Evolutionary conservation across 2,113 vertebrate genomes (phyloP).

Genomic region (Phylloscopus trochiloides): DNA sequence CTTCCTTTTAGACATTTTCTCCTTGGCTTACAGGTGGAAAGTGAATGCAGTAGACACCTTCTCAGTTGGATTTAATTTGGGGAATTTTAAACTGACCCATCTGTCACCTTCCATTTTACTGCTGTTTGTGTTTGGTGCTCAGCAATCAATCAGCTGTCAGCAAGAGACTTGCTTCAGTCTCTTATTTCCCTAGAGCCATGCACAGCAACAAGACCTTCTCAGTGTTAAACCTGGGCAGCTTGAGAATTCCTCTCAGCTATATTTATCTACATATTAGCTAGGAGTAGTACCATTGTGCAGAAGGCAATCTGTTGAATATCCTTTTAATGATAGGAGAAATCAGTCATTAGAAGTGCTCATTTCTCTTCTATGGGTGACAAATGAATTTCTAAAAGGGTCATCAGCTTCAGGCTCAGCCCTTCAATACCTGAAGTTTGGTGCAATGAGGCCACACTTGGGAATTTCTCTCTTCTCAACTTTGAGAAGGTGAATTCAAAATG

Average conservation of each 20-base stretch:
- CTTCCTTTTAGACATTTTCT: not conserved
- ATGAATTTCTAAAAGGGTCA: not conserved
- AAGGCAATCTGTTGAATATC: not conserved
- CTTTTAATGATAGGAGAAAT: not conserved
- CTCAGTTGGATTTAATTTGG: not conserved
- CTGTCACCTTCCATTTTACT: not conserved
- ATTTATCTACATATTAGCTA: not conserved
- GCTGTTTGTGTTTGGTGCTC: not conserved
- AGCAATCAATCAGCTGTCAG: not conserved
- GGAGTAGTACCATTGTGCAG: not conserved
- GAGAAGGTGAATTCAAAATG: not conserved
- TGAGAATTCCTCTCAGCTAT: not conserved
- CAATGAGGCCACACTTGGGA: not conserved
- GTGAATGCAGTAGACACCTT: not conserved
- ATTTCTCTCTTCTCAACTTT: not conserved
- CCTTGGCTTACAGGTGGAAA: not conserved
- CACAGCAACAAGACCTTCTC: not conserved
- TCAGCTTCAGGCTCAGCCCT: not conserved
- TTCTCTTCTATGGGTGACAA: not conserved
- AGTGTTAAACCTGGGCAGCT: not conserved
- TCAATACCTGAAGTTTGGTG: not conserved
- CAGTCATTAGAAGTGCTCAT: not conserved
- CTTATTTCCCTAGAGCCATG: not conserved
- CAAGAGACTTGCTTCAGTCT: not conserved
- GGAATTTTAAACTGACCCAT: not conserved